Evolutionary conservation across 2,797 vertebrate genomes (phyloP).

Genomic region (Notamacropus eugenii): DNA sequence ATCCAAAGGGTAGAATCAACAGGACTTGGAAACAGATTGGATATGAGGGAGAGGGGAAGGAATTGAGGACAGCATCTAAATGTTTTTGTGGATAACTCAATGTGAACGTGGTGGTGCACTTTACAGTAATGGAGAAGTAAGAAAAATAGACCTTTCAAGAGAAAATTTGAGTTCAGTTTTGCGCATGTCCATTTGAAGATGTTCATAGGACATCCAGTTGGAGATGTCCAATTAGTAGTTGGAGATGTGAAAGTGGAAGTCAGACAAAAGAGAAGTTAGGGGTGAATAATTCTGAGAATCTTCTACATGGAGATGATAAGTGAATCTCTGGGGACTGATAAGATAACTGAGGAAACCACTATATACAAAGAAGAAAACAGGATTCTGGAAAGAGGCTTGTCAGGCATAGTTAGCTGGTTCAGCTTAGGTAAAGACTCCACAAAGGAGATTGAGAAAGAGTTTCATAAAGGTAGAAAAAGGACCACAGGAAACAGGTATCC

Average conservation of each 20-base stretch:
- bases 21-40: neutral
- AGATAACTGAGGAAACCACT: neutral
- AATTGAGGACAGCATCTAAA: neutral
- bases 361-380: neutral
- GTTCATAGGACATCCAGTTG: neutral
- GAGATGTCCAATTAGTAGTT: neutral
- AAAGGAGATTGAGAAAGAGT: neutral
- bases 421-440: neutral
- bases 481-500: neutral
- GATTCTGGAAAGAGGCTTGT: neutral
- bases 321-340: neutral
- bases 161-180: neutral
- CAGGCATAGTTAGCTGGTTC: neutral
- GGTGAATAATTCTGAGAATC: neutral
- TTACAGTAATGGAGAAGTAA: neutral
- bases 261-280: neutral
- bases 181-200: neutral
- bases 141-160: neutral
- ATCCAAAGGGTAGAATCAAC: neutral
- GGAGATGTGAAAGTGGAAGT: neutral
- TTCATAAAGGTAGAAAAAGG: neutral
- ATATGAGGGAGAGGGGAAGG: neutral
- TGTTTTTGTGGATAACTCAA: neutral
- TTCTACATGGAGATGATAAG: neutral
- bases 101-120: neutral